These are phyloP conservation scores for Diachasmimorpha longicaudata DNA, from an alignment of 1,140 invertebrate species.

Conservation along the genomic window DNA sequence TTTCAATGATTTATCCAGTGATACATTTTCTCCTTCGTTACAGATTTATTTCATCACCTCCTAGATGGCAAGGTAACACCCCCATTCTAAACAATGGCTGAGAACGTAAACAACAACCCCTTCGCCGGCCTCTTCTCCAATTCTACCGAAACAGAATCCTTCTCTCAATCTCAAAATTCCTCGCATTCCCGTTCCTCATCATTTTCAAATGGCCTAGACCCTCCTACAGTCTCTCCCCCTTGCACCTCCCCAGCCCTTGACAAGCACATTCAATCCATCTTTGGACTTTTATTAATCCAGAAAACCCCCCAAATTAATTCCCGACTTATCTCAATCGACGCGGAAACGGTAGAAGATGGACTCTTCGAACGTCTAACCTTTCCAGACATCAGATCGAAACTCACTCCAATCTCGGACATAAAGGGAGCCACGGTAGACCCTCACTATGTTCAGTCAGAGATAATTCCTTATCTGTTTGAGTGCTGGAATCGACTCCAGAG, in stretches of 20 bases:
- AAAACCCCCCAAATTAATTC: slow-evolving; percentile 34
- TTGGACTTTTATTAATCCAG: slow-evolving; percentile 68
- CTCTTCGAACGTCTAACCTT: slow-evolving; percentile 82
- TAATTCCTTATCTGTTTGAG: slow-evolving; percentile 71
- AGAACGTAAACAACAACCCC: slow-evolving; percentile 55
- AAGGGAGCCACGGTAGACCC: slow-evolving; percentile 49
- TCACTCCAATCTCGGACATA: slow-evolving; percentile 54
- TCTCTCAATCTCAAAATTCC: slow-evolving; percentile 31
- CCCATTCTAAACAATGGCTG: slow-evolving; percentile 42
- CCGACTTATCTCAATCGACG: slow-evolving; percentile 68
- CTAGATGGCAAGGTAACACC: neutral
- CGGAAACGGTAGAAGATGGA: slow-evolving; percentile 75
- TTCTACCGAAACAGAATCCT: slow-evolving; percentile 46
- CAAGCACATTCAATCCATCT: slow-evolving; percentile 68
- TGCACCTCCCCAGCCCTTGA: slow-evolving; percentile 34
- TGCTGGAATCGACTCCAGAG: slow-evolving; percentile 47
- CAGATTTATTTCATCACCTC: neutral
- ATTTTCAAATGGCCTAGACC: neutral
- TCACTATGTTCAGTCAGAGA: slow-evolving; percentile 66
- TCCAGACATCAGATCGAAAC: slow-evolving; percentile 63
- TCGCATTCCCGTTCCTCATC: neutral
- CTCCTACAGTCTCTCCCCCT: neutral
- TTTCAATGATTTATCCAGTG: too few relatives aligned
- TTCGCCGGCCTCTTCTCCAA: slow-evolving; percentile 60
- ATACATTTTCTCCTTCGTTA: neutral